Conservation (phyloP, 2,888 invertebrate genomes). For the Mythimna lalbum region DNA sequence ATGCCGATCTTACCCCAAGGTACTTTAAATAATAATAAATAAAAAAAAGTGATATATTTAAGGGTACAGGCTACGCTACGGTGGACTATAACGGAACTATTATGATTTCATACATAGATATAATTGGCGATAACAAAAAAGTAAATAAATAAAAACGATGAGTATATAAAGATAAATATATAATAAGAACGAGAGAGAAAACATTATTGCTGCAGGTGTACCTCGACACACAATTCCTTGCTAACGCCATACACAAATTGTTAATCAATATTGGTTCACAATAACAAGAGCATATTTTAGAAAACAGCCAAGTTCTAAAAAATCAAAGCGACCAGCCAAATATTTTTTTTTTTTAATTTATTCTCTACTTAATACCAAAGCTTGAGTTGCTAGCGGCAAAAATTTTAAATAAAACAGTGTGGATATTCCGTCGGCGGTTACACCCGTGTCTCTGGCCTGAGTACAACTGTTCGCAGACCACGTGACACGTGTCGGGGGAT, state of each 20-base stretch:
- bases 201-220: conserved; percentile 69
- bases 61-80: conserved; percentile 59
- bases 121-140: conserved; percentile 33
- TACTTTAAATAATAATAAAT: not conserved
- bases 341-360: conserved; percentile 75
- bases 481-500: conserved; percentile 64
- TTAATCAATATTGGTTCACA: conserved; percentile 70
- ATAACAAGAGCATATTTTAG: conserved; percentile 78
- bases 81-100: conserved; percentile 59
- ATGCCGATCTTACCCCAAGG: too few relatives aligned
- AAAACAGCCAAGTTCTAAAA: conserved; percentile 85
- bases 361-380: conserved; percentile 80
- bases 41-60: conserved; percentile 36
- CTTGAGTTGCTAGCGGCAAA: conserved; percentile 84
- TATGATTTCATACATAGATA: conserved; percentile 50
- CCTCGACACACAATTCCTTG: conserved; percentile 53
- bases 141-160: conserved; percentile 10
- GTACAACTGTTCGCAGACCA: conserved; percentile 45
- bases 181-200: conserved; percentile 73
- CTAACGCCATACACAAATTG: conserved; percentile 57
- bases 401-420: conserved; percentile 78
- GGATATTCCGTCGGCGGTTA: conserved; percentile 67
- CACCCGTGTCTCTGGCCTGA: conserved; percentile 66
- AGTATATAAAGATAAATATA: conserved; percentile 56
- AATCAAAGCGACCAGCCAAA: conserved; percentile 87